Evolutionary conservation across 2,113 vertebrate genomes (phyloP).

Genomic region (Crotophaga sulcirostris): DNA sequence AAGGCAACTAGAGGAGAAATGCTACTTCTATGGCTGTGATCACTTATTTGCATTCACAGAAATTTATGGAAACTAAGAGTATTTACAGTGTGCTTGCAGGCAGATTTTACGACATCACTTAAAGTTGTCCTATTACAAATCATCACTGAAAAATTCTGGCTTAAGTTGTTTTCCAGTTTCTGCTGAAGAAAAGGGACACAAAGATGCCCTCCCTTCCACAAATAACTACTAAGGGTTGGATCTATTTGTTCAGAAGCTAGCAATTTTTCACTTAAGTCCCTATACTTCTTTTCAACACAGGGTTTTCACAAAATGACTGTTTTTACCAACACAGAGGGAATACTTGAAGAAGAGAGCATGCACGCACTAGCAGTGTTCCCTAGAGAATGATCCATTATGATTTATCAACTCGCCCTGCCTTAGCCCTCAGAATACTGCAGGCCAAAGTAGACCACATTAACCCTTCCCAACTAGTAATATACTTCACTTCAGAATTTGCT

Average conservation of each 20-base stretch:
- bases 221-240: not conserved
- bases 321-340: not conserved
- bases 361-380: accelerated
- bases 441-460: not conserved
- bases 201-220: not conserved
- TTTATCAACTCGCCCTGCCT: not conserved
- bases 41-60: not conserved
- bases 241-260: not conserved
- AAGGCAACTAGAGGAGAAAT: not conserved
- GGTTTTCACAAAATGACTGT: not conserved
- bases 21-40: not conserved
- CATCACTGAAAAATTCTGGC: not conserved
- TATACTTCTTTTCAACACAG: not conserved
- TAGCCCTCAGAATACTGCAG: not conserved
- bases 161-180: not conserved
- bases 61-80: not conserved
- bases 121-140: not conserved
- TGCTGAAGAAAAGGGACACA: not conserved
- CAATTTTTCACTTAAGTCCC: not conserved
- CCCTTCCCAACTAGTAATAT: accelerated
- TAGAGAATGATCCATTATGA: not conserved
- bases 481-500: not conserved
- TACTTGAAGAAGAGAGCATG: not conserved
- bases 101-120: not conserved
- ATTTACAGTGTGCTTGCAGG: not conserved